Percentiles rank a stretch among this genome's conserved stretches.
These are phyloP conservation scores for Drosophila santomea DNA, from an alignment of 1,140 invertebrate species.

Conservation along the genomic window DNA sequence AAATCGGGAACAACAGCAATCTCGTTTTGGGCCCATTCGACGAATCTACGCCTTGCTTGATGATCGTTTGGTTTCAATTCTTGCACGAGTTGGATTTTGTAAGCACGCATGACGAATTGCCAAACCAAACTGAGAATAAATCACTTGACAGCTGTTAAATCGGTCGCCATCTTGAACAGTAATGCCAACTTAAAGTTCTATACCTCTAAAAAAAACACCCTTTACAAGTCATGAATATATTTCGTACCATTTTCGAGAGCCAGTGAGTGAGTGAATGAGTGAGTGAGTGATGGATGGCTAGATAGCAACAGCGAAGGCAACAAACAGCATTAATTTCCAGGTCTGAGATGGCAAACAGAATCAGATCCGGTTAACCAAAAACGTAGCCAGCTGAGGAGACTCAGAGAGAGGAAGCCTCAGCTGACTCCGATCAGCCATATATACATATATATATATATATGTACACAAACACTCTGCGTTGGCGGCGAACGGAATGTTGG, in stretches of 20 bases:
- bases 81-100: no score
- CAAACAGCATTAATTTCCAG: slow-evolving; percentile 44
- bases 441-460: slow-evolving; percentile 31
- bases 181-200: no score
- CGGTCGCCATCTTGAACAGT: no score
- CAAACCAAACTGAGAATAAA: no score
- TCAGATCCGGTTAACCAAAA: slow-evolving; percentile 79
- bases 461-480: slow-evolving; percentile 45
- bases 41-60: no score
- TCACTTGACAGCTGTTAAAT: no score
- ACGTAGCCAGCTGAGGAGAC: slow-evolving; percentile 33
- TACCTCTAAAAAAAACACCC: no score
- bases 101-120: no score
- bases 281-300: slow-evolving; percentile 60
- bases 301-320: slow-evolving; percentile 48
- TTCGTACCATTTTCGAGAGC: slow-evolving; percentile 75
- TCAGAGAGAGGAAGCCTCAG: slow-evolving; percentile 56
- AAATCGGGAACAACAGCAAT: no score
- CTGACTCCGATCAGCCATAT: slow-evolving; percentile 46
- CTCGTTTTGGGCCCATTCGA: no score
- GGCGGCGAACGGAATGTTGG: slow-evolving; percentile 61
- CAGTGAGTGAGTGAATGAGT: slow-evolving; percentile 35
- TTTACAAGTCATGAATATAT: slow-evolving; percentile 58
- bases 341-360: slow-evolving; percentile 61
- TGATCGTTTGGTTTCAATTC: no score